These are phyloP conservation scores for Phocides pigmalion DNA, from an alignment of 1,140 invertebrate genomes.

Conservation along the genomic window DNA sequence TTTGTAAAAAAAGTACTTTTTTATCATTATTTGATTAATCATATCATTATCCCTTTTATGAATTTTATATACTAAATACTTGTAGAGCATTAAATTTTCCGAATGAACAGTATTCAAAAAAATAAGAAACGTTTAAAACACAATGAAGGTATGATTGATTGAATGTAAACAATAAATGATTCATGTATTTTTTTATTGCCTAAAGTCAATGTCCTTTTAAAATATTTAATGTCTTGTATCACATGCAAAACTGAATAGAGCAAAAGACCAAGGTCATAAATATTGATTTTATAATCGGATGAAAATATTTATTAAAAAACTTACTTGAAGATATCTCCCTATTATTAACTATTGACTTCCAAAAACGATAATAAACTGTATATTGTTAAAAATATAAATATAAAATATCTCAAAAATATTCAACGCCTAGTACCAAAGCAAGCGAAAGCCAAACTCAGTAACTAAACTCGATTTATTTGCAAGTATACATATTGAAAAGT, in stretches of 20 bases:
- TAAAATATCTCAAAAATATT: no score
- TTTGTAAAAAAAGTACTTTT: no score
- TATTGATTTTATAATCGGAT: not conserved
- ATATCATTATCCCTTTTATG: no score
- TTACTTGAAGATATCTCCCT: no score
- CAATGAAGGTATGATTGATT: not conserved
- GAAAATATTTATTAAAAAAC: not conserved
- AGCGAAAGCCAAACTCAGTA: not conserved
- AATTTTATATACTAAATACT: no score
- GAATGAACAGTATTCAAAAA: no score
- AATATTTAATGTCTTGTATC: not conserved
- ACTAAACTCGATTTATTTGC: not conserved
- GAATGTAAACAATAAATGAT: conserved; percentile 1
- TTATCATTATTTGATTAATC: no score
- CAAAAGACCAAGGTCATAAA: not conserved
- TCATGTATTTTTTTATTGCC: not conserved
- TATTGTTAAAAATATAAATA: not conserved
- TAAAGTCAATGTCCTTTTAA: not conserved
- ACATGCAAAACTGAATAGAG: not conserved
- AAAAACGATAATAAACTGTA: no score
- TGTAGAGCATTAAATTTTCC: no score
- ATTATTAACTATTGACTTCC: no score
- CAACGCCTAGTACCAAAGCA: no score
- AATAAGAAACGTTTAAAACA: not conserved
- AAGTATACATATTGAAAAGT: not conserved